phyloP scores from a whole-genome alignment of 2,797 vertebrate species.

The Hozukius guyotensis region DNA sequence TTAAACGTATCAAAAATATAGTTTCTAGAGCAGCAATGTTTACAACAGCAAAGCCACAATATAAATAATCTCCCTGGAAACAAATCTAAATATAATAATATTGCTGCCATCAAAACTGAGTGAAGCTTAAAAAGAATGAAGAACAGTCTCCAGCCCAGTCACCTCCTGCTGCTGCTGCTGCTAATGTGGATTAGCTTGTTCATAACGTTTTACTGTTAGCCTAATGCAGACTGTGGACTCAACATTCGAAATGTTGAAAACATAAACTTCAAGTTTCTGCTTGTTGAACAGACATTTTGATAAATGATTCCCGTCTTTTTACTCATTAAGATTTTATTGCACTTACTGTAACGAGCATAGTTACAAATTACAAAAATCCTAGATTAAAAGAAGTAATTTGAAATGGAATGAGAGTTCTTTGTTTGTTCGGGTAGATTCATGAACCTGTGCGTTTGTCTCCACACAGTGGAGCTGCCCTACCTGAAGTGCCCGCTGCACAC shows the following conservation, averaged over 20 bases:
- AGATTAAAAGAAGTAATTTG: not conserved
- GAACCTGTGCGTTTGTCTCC: constrained; percentile 3
- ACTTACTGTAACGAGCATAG: not conserved
- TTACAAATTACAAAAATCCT: too few relatives aligned
- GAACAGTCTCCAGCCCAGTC: not conserved
- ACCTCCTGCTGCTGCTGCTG: not conserved
- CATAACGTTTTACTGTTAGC: not conserved
- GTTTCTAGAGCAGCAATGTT: too few relatives aligned
- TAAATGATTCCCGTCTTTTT: not conserved
- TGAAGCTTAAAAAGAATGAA: not conserved
- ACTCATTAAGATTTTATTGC: not conserved
- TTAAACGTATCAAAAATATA: too few relatives aligned
- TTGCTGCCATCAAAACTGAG: not conserved
- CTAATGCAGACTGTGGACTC: not conserved
- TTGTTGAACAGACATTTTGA: not conserved
- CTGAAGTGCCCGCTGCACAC: constrained; percentile 96
- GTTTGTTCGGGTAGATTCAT: not conserved
- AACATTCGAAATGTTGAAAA: too few relatives aligned
- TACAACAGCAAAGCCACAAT: too few relatives aligned
- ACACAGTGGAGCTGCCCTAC: constrained; percentile 94
- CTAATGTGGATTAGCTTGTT: not conserved
- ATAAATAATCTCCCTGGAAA: too few relatives aligned
- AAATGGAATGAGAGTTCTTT: not conserved
- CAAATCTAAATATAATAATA: not conserved
- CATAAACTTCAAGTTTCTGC: too few relatives aligned